Base-by-base conservation (phyloP, 2,888 invertebrate genomes). In the Cheilosia scutellata region DNA sequence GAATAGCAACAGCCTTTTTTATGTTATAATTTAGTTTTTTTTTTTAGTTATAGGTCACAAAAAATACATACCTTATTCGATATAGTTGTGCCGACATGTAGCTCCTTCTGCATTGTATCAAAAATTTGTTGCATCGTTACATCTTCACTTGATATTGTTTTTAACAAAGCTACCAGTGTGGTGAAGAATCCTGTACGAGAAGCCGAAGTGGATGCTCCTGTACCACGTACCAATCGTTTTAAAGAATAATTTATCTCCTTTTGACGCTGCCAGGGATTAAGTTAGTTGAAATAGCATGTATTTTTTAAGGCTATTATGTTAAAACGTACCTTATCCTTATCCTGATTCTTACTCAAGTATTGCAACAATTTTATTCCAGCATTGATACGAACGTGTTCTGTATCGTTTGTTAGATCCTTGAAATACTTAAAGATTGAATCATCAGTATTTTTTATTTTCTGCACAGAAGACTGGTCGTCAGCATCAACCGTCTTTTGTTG, bases 161-260 rank as follows among this genome's bases (percentile, higher is more conserved):
- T 87, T 11, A 96, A 91, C 72, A 96, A 91, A 5, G 94, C 93
- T n/a, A 95, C 95, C 13, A 97, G 92, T 9, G 95, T 94, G 0
- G 95, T 94, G 90, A 95, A 96, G 91, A 95, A 96, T 29, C 96
- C 96, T 76, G 94, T 94, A 88, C 95, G 94, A 37, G 95, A 94
- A 27, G 93, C 93, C 27, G 94, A 93, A 47, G 95, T 93, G 25
- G 95, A 94, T 1, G 96, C 95, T 40, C 96, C 96, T 82, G 96
- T 92, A 83, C 96, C 96, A 88, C 96, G 93, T 3, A 97, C 93
- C 62, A 96, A 91, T 88, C 96, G 93, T 87, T 94, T 95, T 42
- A 97, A 90, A 0, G 94, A 94, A 92, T 96, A 96, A 58, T 94
- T 92, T 11, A 95, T 88, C 90, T 96, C 96, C 90, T 94, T 88